phyloP scores from a whole-genome alignment of 53 echinoderm and acorn worm species.

The Glandiceps talaboti region DNA sequence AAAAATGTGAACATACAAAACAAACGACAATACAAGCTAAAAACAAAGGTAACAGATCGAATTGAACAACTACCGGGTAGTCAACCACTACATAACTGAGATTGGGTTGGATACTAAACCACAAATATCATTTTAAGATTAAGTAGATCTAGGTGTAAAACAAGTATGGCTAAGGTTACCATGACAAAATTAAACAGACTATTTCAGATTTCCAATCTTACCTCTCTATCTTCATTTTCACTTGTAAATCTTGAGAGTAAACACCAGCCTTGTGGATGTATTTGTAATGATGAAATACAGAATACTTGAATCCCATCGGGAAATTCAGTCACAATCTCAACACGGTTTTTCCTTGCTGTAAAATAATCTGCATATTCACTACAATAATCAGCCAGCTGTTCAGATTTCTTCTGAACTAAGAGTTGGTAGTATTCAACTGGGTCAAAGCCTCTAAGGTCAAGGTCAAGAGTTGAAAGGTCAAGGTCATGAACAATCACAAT shows the following conservation, averaged over 20 bases:
- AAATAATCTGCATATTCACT: neutral
- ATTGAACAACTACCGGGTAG: no score
- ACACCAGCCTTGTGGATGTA: conserved; percentile 96
- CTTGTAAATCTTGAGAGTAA: conserved; percentile 88
- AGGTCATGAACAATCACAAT: conserved; percentile 88
- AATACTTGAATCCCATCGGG: conserved; percentile 59
- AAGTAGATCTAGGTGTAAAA: no score
- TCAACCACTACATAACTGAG: no score
- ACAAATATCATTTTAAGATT: no score
- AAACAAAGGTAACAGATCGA: no score
- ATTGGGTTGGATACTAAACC: no score
- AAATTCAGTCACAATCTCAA: conserved; percentile 80
- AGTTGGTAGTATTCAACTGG: conserved; percentile 41
- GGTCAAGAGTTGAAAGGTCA: conserved; percentile 53
- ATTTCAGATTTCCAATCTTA: conserved; percentile 16
- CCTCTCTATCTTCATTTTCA: conserved; percentile 76
- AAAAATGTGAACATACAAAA: no score
- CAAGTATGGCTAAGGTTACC: no score
- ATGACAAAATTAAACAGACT: no score
- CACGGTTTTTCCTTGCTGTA: conserved; percentile 27
- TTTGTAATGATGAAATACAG: conserved; percentile 80
- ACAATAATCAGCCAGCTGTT: neutral
- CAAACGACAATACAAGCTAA: no score
- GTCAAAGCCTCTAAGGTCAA: conserved; percentile 52
- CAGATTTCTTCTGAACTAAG: conserved; percentile 16